These are phyloP conservation scores for Oithona nana DNA, from an alignment of 2,888 invertebrate species.

Conservation along the genomic window DNA sequence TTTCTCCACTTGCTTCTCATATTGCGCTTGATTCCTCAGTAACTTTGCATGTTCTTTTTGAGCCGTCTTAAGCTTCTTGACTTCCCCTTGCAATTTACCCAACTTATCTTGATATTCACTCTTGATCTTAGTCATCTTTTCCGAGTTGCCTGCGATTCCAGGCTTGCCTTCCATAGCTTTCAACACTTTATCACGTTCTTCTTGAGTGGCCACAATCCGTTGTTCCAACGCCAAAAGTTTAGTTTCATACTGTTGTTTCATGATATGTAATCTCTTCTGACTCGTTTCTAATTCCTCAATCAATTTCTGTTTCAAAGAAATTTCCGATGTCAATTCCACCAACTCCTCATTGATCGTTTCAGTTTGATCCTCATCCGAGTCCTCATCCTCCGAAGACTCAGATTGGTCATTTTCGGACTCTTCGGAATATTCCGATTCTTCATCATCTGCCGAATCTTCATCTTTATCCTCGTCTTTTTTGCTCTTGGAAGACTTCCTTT, in stretches of 20 bases:
- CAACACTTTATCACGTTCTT: constrained; percentile 73
- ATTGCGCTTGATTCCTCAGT: constrained; percentile 54
- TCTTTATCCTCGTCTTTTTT: constrained; percentile 25
- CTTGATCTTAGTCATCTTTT: constrained; percentile 49
- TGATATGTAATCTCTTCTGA: constrained; percentile 59
- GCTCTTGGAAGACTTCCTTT: constrained; percentile 18
- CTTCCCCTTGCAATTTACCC: constrained; percentile 58
- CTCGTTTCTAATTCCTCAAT: constrained; percentile 82
- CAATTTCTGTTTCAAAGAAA: constrained; percentile 78
- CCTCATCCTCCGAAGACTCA: constrained; percentile 36
- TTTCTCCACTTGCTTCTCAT: constrained; percentile 50
- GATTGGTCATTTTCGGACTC: constrained; percentile 25
- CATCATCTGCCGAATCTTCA: constrained; percentile 33
- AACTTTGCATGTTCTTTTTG: constrained; percentile 73
- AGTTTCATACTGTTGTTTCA: constrained; percentile 79
- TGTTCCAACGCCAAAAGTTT: constrained; percentile 45
- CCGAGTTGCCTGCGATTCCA: constrained; percentile 19
- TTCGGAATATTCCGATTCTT: constrained; percentile 24
- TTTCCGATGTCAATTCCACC: constrained; percentile 73
- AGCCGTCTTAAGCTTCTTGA: constrained; percentile 62
- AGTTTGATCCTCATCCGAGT: constrained; percentile 34
- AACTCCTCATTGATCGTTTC: constrained; percentile 41
- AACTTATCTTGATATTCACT: constrained; percentile 78
- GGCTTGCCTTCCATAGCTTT: constrained; percentile 25
- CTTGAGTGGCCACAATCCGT: constrained; percentile 67